A percentile compares a stretch with the other conserved stretches of the same genome.
Evolutionary conservation across 2,888 invertebrate species (phyloP).

Genomic region (Macaria notata): DNA sequence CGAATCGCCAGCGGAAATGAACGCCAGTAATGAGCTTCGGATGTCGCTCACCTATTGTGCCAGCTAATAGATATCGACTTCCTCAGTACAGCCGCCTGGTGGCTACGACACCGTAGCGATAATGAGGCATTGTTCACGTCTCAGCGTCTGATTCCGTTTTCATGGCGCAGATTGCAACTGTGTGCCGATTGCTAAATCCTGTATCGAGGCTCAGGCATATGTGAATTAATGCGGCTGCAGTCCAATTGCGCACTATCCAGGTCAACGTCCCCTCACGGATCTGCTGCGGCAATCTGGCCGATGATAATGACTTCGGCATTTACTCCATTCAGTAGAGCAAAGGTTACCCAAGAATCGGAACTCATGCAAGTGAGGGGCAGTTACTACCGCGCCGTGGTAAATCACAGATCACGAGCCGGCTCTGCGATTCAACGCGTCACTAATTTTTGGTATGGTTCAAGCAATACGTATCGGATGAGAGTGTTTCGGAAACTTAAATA

Average conservation of each 20-base stretch:
- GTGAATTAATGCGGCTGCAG: conserved; percentile 31
- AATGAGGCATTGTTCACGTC: conserved; percentile 77
- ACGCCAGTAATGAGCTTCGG: conserved; percentile 80
- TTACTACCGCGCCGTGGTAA: conserved; percentile 46
- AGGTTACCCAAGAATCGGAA: conserved; percentile 44
- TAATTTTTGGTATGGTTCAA: conserved; percentile 32
- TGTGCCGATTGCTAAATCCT: conserved; percentile 54
- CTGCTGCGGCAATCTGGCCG: conserved; percentile 54
- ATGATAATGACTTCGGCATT: conserved; percentile 61
- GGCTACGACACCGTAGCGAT: conserved; percentile 63
- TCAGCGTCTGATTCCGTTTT: conserved; percentile 64
- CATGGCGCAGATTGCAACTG: conserved; percentile 55
- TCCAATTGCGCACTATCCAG: conserved; percentile 40
- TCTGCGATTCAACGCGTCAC: conserved; percentile 32
- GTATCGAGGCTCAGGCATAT: conserved; percentile 32
- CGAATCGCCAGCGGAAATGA: conserved; percentile 77
- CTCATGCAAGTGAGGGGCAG: conserved; percentile 46
- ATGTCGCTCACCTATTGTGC: conserved; percentile 82
- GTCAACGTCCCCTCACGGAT: conserved; percentile 62
- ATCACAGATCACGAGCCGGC: conserved; percentile 61
- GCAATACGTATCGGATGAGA: conserved; percentile 6
- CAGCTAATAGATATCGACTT: conserved; percentile 81
- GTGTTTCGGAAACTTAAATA: conserved; percentile 1
- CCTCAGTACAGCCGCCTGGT: conserved; percentile 70
- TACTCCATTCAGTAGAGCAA: conserved; percentile 35